Conservation (phyloP, 2,888 invertebrate genomes). For the Thera britannica region DNA sequence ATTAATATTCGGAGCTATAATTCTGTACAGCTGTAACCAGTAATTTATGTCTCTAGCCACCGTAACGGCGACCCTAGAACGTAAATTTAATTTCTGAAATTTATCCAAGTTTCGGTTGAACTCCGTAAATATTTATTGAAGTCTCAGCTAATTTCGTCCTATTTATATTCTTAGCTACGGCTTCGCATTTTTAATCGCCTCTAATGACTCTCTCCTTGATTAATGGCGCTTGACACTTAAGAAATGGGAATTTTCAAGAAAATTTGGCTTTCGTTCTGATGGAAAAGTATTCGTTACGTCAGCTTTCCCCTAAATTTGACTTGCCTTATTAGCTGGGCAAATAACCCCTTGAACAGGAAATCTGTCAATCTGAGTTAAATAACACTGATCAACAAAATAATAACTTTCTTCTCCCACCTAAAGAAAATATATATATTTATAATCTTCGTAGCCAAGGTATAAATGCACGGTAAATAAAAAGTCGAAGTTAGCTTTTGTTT, state of each 20-base stretch:
- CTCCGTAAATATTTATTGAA: conserved; percentile 32
- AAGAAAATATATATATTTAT: too few relatives aligned
- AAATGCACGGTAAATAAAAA: too few relatives aligned
- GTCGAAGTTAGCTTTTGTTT: too few relatives aligned
- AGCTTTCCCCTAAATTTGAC: conserved; percentile 12
- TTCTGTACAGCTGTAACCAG: conserved; percentile 45
- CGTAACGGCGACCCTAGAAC: conserved; percentile 37
- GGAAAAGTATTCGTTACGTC: conserved; percentile 32
- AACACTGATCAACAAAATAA: too few relatives aligned
- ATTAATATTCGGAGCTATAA: conserved; percentile 50
- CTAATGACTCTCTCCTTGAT: conserved; percentile 76
- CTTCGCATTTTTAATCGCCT: conserved; percentile 72
- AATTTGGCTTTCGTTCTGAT: conserved; percentile 50
- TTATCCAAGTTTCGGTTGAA: conserved; percentile 24
- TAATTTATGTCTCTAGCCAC: conserved; percentile 48
- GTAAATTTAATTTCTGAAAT: conserved; percentile 32
- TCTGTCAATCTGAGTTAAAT: conserved; percentile 18
- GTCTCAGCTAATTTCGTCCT: conserved; percentile 47
- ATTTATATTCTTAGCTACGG: conserved; percentile 67
- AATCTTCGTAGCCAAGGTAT: too few relatives aligned
- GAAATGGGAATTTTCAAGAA: conserved; percentile 63
- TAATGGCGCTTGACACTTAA: conserved; percentile 71
- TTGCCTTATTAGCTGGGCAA: conserved; percentile 14
- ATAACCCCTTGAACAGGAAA: conserved; percentile 28
- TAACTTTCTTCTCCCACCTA: too few relatives aligned